Base-by-base conservation (phyloP, 2,888 invertebrate species). In the Epinotia brunnichana region DNA sequence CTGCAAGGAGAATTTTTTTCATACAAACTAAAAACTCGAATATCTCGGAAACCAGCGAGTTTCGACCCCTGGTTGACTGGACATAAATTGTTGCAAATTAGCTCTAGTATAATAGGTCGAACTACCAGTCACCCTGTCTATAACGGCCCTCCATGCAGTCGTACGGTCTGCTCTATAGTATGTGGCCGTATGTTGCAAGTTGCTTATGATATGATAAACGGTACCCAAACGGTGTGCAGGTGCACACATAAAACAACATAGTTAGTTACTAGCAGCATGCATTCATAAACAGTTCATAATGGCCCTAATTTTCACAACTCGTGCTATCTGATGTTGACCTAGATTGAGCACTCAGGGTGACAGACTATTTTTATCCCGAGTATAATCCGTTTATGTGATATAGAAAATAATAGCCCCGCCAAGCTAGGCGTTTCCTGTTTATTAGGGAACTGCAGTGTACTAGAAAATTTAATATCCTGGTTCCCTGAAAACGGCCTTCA, bases 301-400 rank as follows among this genome's bases (percentile, higher is more conserved):
- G 41, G 41, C 9, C 41, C 54, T 56, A 24, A 54, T 53, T 44
- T 54, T 39, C 54, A 54, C 39, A 39, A 54, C 62, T 48, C 35
- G 53, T 7, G 53, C 66, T 29, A 64, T 56, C 21, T 56, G 54
- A 66, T n/a, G 21, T 41, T 54, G 66, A 56, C 66, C 66, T 41
- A 66, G 41, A 66, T 66, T 54, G 66, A 56, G 21, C 24, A 41
- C 39, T 54, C 64, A 54, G 66, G 54, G 66, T 56, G 66, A 66
- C 54, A 39, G 9, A 41, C 19, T 66, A 66, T 66, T 66, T 66
- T 56, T 39, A 41, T 39, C 54, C n/a, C 21, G 11, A 41, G 41
- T 56, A 21, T 24, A 66, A 66, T 54, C 39, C 41, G 29, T 5
- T 35, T 29, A 53, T 56, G 19, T 21, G 29, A 29, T 57, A 21